A percentile compares a stretch with the other conserved stretches of the same genome.
Conservation (phyloP, 2,888 invertebrate species). For the Bellardia bayeri region DNA sequence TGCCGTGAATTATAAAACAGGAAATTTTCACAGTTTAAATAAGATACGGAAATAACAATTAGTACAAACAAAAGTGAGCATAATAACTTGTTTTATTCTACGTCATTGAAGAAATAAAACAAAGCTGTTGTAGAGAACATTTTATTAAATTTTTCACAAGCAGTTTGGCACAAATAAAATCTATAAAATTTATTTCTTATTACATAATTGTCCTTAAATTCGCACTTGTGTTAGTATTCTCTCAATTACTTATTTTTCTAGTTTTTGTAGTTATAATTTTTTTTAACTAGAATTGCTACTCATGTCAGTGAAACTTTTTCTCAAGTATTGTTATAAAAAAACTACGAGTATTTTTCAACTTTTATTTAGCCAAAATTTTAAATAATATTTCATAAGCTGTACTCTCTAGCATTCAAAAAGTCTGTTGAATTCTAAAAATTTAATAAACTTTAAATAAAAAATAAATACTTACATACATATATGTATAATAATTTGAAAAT, state of each 20-base stretch:
- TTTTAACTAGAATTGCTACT: background rate
- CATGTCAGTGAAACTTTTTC: conserved; percentile 30
- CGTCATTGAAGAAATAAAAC: background rate
- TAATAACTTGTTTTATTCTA: no score
- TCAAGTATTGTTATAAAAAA: conserved; percentile 17
- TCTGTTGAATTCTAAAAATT: conserved; percentile 34
- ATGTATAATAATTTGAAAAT: conserved; percentile 2
- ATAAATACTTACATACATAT: background rate
- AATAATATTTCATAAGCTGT: conserved; percentile 1
- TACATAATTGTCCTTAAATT: background rate
- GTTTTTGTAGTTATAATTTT: background rate
- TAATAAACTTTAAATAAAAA: conserved; percentile 29
- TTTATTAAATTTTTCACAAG: background rate
- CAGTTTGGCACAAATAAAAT: no score
- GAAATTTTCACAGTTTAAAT: background rate
- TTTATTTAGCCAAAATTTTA: conserved; percentile 11
- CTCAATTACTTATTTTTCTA: background rate
- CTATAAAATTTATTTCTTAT: no score
- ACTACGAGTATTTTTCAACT: conserved; percentile 9
- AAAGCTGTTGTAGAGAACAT: background rate
- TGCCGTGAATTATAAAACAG: conserved; percentile 5
- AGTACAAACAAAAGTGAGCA: no score
- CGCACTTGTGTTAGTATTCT: background rate
- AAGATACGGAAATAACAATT: background rate
- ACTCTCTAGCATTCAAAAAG: background rate